Conservation (phyloP, 2,113 vertebrate genomes). For the Sinocyclocheilus rhinocerous region DNA sequence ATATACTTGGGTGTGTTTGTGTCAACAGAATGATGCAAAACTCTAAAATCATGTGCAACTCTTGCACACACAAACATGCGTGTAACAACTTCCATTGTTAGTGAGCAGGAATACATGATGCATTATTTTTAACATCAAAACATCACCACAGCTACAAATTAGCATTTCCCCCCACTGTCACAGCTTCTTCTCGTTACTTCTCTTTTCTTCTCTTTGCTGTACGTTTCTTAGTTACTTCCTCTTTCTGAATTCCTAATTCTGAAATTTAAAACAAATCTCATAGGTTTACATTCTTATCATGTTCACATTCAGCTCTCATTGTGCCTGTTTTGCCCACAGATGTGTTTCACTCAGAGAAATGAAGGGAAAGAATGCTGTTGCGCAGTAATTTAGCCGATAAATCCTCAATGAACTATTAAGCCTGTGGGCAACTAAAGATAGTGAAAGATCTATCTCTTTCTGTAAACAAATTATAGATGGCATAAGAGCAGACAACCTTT, state of each 20-base stretch:
- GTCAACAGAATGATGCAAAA: slow-evolving; percentile 18
- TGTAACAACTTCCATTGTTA: background rate
- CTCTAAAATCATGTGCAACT: background rate
- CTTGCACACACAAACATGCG: background rate
- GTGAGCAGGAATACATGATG: background rate
- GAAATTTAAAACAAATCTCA: background rate
- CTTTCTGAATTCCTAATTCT: background rate
- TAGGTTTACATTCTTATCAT: background rate
- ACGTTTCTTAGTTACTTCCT: background rate
- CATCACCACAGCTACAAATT: background rate
- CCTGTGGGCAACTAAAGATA: background rate
- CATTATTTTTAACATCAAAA: background rate
- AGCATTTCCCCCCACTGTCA: background rate
- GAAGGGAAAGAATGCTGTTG: background rate
- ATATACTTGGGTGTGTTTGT: slow-evolving; percentile 6
- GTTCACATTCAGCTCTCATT: background rate
- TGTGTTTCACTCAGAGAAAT: background rate
- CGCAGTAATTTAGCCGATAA: background rate
- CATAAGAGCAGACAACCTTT: background rate
- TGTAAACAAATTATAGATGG: background rate
- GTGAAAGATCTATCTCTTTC: background rate
- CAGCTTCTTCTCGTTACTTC: background rate
- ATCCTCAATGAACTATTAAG: background rate
- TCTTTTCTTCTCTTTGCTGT: slow-evolving; percentile 1
- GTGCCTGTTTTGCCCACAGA: background rate